Conservation (phyloP, 2,888 invertebrate genomes). For the Erebia ligea region DNA sequence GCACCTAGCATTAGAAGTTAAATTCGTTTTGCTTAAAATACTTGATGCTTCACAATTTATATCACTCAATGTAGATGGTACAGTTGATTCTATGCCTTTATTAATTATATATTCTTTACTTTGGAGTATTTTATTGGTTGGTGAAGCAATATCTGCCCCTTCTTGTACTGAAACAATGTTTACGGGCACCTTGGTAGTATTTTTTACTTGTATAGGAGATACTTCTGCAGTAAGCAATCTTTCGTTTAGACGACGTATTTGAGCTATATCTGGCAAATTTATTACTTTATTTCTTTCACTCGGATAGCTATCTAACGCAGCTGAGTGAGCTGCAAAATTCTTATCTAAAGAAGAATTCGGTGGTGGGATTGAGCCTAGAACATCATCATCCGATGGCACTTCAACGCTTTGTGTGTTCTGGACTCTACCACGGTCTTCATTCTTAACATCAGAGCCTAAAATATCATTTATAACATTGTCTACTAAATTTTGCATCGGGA, state of each 20-base stretch:
- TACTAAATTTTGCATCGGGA: conserved; percentile 8
- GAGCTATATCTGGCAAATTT: conserved; percentile 61
- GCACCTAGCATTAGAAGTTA: background rate
- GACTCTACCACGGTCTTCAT: no score
- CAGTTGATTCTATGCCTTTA: background rate
- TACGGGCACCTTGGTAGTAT: conserved; percentile 36
- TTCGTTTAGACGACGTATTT: conserved; percentile 64
- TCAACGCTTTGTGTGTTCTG: no score
- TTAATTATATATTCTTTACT: background rate
- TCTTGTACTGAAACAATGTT: conserved; percentile 29
- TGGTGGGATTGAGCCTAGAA: background rate
- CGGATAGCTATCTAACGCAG: background rate
- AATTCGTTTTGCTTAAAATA: background rate
- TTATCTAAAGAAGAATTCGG: background rate
- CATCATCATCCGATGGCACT: background rate
- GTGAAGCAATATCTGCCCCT: background rate
- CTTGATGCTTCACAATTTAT: background rate
- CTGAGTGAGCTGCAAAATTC: background rate
- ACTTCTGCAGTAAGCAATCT: conserved; percentile 67
- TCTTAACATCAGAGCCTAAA: background rate
- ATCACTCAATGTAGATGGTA: background rate
- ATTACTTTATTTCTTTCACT: conserved; percentile 60
- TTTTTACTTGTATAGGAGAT: conserved; percentile 55
- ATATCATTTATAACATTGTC: conserved; percentile 4
- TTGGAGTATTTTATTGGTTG: background rate